A percentile compares a stretch with the other conserved stretches of the same genome.
Conservation (phyloP, 2,797 vertebrate species). For the Channa striata region DNA sequence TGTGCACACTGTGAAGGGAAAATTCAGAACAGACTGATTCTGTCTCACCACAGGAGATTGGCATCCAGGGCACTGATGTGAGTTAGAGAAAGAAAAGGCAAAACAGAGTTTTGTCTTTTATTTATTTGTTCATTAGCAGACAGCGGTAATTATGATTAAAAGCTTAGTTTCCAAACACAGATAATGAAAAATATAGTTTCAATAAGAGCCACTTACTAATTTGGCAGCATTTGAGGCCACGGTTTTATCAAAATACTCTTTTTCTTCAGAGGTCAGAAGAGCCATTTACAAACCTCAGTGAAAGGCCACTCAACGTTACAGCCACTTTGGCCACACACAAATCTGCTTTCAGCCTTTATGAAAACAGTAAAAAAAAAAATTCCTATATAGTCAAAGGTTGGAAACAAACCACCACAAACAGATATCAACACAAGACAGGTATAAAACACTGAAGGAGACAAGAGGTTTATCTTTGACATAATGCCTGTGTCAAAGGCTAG, state of each 20-base stretch:
- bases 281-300: conserved; percentile 75
- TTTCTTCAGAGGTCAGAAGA: conserved; percentile 71
- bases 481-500: too few species aligned
- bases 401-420: background rate
- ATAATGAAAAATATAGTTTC: background rate
- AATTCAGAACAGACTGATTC: background rate
- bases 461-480: too few species aligned
- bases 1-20: conserved; percentile 49
- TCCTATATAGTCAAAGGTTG: background rate
- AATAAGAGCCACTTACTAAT: conserved; percentile 52
- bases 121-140: background rate
- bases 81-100: background rate
- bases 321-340: conserved; percentile 61
- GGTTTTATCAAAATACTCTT: conserved; percentile 62
- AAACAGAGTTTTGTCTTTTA: too few species aligned
- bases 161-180: background rate
- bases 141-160: background rate
- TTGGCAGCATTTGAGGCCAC: conserved; percentile 39
- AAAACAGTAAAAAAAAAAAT: background rate
- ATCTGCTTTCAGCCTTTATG: conserved; percentile 62
- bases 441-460: too few species aligned
- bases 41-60: conserved; percentile 17
- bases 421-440: too few species aligned
- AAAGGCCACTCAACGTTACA: conserved; percentile 70
- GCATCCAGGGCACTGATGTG: conserved; percentile 63